Evolutionary conservation across 2,888 invertebrate species (phyloP).

Genomic region (Drosophila austrosaltans): DNA sequence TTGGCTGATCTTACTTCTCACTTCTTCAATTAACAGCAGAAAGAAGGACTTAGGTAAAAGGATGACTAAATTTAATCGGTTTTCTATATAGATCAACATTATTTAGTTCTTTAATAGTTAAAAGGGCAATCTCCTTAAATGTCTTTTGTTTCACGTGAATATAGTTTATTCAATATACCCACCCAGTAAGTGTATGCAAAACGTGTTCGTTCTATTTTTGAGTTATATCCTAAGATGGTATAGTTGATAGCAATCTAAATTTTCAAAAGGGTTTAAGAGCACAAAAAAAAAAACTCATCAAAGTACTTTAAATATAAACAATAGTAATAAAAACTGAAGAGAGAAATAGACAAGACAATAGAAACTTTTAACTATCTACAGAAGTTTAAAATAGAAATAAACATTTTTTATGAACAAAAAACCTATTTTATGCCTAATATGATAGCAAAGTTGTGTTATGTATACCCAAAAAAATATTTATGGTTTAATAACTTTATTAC

Average conservation of each 20-base stretch:
- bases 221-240: background rate
- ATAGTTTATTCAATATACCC: background rate
- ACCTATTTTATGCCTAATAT: too few relatives aligned
- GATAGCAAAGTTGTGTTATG: too few relatives aligned
- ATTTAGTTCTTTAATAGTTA: too few relatives aligned
- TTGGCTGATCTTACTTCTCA: too few relatives aligned
- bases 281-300: background rate
- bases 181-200: background rate
- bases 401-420: too few relatives aligned
- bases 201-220: background rate
- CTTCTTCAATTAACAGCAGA: too few relatives aligned
- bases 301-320: background rate
- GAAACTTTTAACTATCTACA: background rate
- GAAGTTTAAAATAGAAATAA: background rate
- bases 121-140: too few relatives aligned
- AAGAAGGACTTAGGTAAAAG: too few relatives aligned
- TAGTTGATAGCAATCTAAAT: background rate
- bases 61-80: too few relatives aligned
- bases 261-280: background rate
- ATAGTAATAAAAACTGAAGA: background rate
- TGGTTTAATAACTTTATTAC: background rate
- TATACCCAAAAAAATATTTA: too few relatives aligned
- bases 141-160: too few relatives aligned
- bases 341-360: background rate
- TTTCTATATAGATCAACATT: too few relatives aligned